Conservation (phyloP, 1,140 invertebrate species). For the Diplogasteroides magnus region DNA sequence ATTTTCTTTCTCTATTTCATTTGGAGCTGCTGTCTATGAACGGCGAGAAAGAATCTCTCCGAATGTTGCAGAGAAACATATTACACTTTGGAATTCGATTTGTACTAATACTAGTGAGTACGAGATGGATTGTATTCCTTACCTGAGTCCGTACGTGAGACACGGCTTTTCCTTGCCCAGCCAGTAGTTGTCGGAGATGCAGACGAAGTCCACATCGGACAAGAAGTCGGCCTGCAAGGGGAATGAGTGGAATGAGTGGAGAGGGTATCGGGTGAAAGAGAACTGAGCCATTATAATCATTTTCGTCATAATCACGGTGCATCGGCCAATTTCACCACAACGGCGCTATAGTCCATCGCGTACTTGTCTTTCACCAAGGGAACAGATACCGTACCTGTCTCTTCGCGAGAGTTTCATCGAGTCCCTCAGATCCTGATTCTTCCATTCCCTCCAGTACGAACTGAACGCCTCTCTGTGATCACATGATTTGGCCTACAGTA, state of each 20-base stretch:
- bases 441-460: constrained; percentile 98
- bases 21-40: no score
- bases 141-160: constrained; percentile 86
- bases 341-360: no score
- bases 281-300: no score
- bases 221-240: constrained; percentile 68
- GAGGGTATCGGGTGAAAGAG: no score
- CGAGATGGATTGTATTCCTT: constrained; percentile 19
- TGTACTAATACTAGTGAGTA: no score
- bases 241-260: no score
- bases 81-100: no score
- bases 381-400: constrained; percentile 63
- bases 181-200: constrained; percentile 99
- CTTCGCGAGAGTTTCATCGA: constrained; percentile 77
- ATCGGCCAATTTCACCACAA: no score
- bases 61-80: no score
- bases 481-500: background rate
- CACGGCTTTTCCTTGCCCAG: constrained; percentile 90
- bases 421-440: constrained; percentile 87
- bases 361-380: no score
- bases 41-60: no score
- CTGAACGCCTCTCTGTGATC: constrained; percentile 56
- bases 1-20: background rate
- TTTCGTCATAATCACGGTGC: no score
- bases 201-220: constrained; percentile 79